Evolutionary conservation across 2,797 vertebrate genomes (phyloP), one percentile per base, ranked within the genome.

Genomic region (Schizopygopsis pylzovi): DNA sequence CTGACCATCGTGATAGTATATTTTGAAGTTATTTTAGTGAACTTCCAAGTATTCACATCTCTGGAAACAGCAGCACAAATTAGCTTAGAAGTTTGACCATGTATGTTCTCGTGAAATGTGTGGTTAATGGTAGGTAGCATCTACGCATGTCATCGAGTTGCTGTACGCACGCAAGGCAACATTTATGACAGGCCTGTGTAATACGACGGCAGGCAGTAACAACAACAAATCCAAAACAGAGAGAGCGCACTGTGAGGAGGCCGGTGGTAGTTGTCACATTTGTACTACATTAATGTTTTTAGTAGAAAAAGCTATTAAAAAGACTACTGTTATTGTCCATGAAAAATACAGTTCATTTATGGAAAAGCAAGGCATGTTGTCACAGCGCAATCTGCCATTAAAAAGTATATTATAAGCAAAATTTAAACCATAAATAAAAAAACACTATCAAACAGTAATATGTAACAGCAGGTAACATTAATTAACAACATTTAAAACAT

Each of bases 61-160:
- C 52, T 79, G 65, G 79, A 88, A 79, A 78, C 67, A 28, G 76
- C 90, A 81, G 78, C 11, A 41, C 59, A 85, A 88, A 90, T 90
- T 22, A 90, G 91, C 87, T 91, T 90, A 91, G 80, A 45, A 67
- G 63, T 77, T 37, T 91, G 92, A 90, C 88, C 91, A 63, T 82
- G 87, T 84, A 56, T 73, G 77, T 90, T 93, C 83, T 85, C 84
- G 65, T 88, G 70, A 93, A 93, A 87, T 71, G 54, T 91, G 93
- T 91, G 93, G 91, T 92, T 91, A 54, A 89, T 75, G 59, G 72
- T 37, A 82, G 88, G 88, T 91, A 91, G 92, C 79, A 16, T 79
- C 54, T 76, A 65, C 12, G n/a, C 25, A 76, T 75, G 78, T 77
- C 54, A 73, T 39, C 20, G 43, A 79, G 11, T n/a, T 61, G 61